These are phyloP conservation scores for Mamestra configurata DNA, from an alignment of 1,140 invertebrate genomes.

Conservation along the genomic window DNA sequence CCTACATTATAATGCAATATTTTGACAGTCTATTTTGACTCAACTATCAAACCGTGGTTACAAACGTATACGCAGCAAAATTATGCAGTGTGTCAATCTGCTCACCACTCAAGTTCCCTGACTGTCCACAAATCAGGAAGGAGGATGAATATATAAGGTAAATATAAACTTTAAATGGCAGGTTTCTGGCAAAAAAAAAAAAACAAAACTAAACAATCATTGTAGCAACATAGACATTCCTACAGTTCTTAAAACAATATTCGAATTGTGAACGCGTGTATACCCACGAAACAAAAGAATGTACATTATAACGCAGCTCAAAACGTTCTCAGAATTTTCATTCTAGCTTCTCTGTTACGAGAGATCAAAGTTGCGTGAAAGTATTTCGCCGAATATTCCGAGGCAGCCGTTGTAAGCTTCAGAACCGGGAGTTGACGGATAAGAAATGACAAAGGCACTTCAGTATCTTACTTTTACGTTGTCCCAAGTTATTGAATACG, in stretches of 20 bases:
- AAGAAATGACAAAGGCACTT: conserved; percentile 39
- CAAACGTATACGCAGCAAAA: no score
- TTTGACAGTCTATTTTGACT: no score
- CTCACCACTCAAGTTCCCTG: no score
- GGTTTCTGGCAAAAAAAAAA: neutral
- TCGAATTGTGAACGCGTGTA: conserved; percentile 30
- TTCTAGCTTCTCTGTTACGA: neutral
- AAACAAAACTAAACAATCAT: neutral
- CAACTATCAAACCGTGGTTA: no score
- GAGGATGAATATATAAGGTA: no score
- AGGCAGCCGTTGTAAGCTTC: conserved; percentile 9
- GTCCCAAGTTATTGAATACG: conserved; percentile 24
- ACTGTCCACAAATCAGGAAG: no score
- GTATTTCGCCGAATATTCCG: conserved; percentile 5
- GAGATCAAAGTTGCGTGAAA: conserved; percentile 14
- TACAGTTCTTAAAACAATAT: conserved; percentile 29
- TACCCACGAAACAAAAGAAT: conserved; percentile 18
- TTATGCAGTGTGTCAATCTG: no score
- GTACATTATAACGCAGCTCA: neutral
- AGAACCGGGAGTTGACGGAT: conserved; percentile 1
- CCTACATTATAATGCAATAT: no score
- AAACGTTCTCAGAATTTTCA: neutral
- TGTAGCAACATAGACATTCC: conserved; percentile 60
- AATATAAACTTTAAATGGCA: no score
- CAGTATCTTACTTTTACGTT: conserved; percentile 29